Evolutionary conservation across 2,113 vertebrate species (phyloP).

Genomic region (Myxocyprinus asiaticus): DNA sequence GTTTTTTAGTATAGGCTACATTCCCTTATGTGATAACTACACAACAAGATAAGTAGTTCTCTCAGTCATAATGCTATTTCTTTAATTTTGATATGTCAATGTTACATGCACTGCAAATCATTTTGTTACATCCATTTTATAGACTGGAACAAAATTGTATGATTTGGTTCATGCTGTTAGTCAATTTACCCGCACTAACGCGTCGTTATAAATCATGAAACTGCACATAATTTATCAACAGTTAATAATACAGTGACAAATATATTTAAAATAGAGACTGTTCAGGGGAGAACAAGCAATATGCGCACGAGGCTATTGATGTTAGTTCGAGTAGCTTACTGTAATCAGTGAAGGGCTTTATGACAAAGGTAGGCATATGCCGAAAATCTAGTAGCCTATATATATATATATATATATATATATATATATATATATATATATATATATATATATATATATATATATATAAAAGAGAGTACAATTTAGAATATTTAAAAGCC

Average conservation of each 20-base stretch:
- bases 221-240: conserved; percentile 1
- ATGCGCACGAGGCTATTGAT: neutral
- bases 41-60: neutral
- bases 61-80: neutral
- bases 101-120: neutral
- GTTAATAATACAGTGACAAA: conserved; percentile 23
- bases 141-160: neutral
- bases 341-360: neutral
- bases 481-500: neutral
- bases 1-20: neutral
- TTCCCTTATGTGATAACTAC: neutral
- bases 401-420: no score
- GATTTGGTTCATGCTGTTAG: conserved; percentile 16
- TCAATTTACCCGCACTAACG: conserved; percentile 30
- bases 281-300: neutral
- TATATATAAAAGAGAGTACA: no score
- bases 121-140: neutral
- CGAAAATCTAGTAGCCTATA: neutral
- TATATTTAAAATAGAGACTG: conserved; percentile 12
- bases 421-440: no score
- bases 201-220: conserved; percentile 19
- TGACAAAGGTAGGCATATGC: neutral
- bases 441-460: no score
- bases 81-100: neutral
- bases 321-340: neutral